A percentile compares a stretch with the other conserved stretches of the same genome.
Evolutionary conservation across 2,113 vertebrate species (phyloP).

Genomic region (Otis tarda): DNA sequence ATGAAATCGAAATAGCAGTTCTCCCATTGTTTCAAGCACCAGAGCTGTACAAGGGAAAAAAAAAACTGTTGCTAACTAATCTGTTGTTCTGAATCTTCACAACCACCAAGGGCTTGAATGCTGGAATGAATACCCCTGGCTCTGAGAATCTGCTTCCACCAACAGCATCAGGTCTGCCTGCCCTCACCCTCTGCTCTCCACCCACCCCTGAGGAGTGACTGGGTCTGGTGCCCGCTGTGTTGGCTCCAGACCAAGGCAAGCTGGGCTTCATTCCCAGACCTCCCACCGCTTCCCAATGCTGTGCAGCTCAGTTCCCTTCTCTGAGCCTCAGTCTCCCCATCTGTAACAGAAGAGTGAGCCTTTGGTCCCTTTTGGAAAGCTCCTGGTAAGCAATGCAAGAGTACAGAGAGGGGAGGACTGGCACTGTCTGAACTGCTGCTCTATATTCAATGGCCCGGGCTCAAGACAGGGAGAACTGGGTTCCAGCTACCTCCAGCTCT

Average conservation of each 20-base stretch:
- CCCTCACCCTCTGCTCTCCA: background rate
- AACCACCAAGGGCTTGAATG: background rate
- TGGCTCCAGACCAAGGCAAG: background rate
- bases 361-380: background rate
- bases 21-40: background rate
- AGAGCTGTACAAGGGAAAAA: background rate
- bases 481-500: background rate
- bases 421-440: background rate
- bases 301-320: background rate
- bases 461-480: background rate
- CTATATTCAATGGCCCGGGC: background rate
- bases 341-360: background rate
- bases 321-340: background rate
- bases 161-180: background rate
- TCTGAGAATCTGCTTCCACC: background rate
- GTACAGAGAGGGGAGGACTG: background rate
- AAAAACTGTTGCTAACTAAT: background rate
- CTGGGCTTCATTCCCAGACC: background rate
- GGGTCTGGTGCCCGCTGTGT: background rate
- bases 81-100: background rate
- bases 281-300: background rate
- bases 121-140: background rate
- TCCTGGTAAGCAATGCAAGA: background rate
- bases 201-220: background rate
- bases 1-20: background rate